Evolutionary conservation across 2,797 vertebrate genomes (phyloP).

Genomic region (Tenualosa ilisha): DNA sequence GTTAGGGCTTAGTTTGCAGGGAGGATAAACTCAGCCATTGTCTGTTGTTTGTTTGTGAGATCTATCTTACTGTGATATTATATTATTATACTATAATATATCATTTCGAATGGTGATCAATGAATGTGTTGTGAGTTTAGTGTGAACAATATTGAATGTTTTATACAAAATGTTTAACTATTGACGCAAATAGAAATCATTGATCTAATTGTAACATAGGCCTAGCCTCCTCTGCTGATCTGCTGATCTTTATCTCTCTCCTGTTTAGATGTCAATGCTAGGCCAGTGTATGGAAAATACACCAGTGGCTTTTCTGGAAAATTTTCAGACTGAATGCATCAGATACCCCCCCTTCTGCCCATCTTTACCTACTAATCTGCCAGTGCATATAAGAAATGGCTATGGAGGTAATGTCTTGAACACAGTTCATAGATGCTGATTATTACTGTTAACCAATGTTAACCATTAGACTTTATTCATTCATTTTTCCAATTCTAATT

Average conservation of each 20-base stretch:
- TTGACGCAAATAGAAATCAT: too few relatives aligned
- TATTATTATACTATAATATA: too few relatives aligned
- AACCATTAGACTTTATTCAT: background rate
- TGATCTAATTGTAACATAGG: too few relatives aligned
- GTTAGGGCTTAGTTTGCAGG: too few relatives aligned
- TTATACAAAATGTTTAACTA: too few relatives aligned
- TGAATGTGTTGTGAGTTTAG: too few relatives aligned
- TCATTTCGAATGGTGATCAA: too few relatives aligned
- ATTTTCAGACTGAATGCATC: constrained; percentile 75
- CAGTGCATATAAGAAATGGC: constrained; percentile 64
- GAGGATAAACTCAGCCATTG: too few relatives aligned
- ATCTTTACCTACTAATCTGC: constrained; percentile 54
- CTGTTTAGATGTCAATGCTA: constrained; percentile 69
- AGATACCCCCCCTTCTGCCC: constrained; percentile 68
- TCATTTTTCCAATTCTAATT: background rate
- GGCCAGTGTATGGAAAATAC: constrained; percentile 80
- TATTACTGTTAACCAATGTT: too few relatives aligned
- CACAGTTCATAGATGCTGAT: background rate
- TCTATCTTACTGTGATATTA: too few relatives aligned
- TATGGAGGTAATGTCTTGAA: constrained; percentile 66
- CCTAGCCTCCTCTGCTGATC: background rate
- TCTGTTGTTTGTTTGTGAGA: too few relatives aligned
- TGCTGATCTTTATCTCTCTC: background rate
- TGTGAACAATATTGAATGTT: too few relatives aligned
- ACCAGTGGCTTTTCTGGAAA: constrained; percentile 83